Evolutionary conservation across 2,113 vertebrate species (phyloP).

Genomic region (Brachypodius melanocephalos): DNA sequence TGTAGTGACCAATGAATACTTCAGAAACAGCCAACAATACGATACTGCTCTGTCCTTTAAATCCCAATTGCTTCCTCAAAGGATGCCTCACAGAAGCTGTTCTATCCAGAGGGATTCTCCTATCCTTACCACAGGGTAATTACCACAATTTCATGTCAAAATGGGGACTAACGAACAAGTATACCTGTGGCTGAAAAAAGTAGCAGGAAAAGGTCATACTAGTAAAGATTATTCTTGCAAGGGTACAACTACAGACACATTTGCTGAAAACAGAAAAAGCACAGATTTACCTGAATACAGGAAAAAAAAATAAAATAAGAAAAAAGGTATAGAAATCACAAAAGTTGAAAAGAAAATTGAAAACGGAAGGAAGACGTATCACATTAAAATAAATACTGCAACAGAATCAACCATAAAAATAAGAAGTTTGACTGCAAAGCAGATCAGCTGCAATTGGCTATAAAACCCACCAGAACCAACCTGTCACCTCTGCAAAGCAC

Average conservation of each 20-base stretch:
- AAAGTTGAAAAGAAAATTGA: background rate
- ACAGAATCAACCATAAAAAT: background rate
- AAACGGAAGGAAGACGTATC: background rate
- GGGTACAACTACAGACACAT: background rate
- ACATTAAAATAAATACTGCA: constrained; percentile 1
- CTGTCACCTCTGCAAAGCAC: background rate
- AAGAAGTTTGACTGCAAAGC: background rate
- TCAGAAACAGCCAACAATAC: background rate
- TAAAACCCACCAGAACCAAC: background rate
- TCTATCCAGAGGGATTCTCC: background rate
- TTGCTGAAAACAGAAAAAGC: background rate
- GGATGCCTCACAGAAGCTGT: background rate
- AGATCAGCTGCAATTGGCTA: constrained; percentile 4
- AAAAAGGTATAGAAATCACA: background rate
- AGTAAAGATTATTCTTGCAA: background rate
- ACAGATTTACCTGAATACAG: background rate
- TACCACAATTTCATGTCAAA: background rate
- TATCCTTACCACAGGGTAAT: background rate
- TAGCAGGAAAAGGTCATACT: background rate
- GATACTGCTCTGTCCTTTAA: background rate
- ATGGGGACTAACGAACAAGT: background rate
- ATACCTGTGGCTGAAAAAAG: background rate
- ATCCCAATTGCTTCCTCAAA: background rate
- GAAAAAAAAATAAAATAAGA: background rate
- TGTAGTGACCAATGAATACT: background rate